Conservation (phyloP, 2,113 vertebrate species). For the Eublepharis macularius region DNA sequence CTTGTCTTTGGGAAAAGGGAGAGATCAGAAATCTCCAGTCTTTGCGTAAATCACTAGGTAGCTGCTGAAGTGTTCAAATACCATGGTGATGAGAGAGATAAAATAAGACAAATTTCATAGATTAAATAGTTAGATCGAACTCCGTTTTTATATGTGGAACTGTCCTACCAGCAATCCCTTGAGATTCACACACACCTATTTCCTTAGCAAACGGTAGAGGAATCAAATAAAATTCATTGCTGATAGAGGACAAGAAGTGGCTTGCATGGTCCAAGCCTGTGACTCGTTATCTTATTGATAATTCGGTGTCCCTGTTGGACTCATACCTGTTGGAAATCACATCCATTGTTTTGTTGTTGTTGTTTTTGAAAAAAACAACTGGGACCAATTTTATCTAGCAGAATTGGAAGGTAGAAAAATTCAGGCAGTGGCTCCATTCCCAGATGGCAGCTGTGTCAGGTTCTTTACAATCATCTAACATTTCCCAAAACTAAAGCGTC, state of each 20-base stretch:
- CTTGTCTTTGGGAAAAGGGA: slow-evolving; percentile 52
- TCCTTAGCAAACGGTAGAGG: background rate
- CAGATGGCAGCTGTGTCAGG: slow-evolving; percentile 42
- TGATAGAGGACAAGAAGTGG: background rate
- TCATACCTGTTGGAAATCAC: background rate
- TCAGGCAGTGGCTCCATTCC: slow-evolving; percentile 70
- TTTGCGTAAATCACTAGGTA: slow-evolving; percentile 65
- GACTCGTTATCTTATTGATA: background rate
- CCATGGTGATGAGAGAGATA: slow-evolving; percentile 47
- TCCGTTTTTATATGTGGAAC: slow-evolving; percentile 22
- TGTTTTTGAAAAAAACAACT: slow-evolving; percentile 77
- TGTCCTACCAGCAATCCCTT: background rate
- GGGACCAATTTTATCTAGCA: slow-evolving; percentile 77
- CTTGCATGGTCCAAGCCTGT: background rate
- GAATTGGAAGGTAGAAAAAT: slow-evolving; percentile 80
- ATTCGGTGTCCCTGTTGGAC: background rate
- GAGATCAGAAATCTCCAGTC: slow-evolving; percentile 54
- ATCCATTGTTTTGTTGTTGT: no score
- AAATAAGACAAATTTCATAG: slow-evolving; percentile 49
- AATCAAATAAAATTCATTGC: background rate
- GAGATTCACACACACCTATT: background rate
- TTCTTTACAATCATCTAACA: slow-evolving; percentile 72
- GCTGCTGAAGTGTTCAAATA: slow-evolving; percentile 40
- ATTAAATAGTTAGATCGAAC: slow-evolving; percentile 32
- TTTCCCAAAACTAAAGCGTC: slow-evolving; percentile 65